phyloP scores from a whole-genome alignment of 2,797 vertebrate species.

The Yasuhikotakia modesta region DNA sequence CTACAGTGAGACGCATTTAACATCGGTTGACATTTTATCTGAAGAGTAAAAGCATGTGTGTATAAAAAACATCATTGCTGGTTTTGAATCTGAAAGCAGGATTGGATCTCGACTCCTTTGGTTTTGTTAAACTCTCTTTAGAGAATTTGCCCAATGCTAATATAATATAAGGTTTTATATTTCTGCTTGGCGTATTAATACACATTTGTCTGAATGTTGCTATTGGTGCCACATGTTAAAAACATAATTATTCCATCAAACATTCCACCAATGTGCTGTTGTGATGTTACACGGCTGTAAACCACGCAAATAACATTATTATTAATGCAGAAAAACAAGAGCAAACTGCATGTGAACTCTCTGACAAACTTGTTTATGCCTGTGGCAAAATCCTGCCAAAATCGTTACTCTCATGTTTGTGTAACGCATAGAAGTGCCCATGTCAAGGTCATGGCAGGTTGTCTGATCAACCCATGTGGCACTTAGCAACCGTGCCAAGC shows the following conservation, averaged over 20 bases:
- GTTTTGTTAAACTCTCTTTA: constrained; percentile 1
- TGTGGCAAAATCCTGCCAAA: constrained; percentile 34
- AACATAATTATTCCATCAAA: constrained; percentile 18
- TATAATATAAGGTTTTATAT: constrained; percentile 13
- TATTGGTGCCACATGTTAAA: constrained; percentile 38
- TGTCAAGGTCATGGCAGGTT: constrained; percentile 43
- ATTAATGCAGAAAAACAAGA: constrained; percentile 16
- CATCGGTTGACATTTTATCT: too few species aligned
- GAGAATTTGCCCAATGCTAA: background rate
- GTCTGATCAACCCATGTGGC: constrained; percentile 32
- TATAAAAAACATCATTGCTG: too few species aligned
- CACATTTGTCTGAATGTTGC: constrained; percentile 29
- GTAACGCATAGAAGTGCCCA: constrained; percentile 16
- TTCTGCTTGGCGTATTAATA: constrained; percentile 1
- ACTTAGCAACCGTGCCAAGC: constrained; percentile 42
- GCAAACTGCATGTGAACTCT: background rate
- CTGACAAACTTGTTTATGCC: constrained; percentile 22
- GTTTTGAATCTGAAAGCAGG: background rate
- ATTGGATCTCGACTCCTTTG: background rate
- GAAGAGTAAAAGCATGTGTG: too few species aligned
- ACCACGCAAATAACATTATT: constrained; percentile 8
- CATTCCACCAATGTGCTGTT: background rate
- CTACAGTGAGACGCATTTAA: too few species aligned
- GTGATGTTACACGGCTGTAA: background rate
- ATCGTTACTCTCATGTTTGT: constrained; percentile 18